phyloP scores from a whole-genome alignment of 2,888 invertebrate genomes.

The Folsomia candida region DNA sequence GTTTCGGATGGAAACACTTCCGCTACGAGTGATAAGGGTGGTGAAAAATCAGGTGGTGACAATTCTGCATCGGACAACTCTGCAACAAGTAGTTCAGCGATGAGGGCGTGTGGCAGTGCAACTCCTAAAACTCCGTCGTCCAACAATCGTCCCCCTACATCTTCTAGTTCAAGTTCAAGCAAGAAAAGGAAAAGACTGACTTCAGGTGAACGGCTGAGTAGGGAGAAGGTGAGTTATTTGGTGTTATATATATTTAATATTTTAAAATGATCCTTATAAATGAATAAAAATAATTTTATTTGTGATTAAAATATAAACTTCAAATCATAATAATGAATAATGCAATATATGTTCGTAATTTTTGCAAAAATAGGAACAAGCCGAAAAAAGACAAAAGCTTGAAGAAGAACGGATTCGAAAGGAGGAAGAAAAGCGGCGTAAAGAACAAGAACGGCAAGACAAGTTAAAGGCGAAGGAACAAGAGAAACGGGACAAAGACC shows the following conservation, averaged over 20 bases:
- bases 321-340: background rate
- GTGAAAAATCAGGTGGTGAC: too few relatives aligned
- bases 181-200: conserved; percentile 46
- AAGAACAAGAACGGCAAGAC: conserved; percentile 58
- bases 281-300: too few relatives aligned
- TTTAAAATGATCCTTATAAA: background rate
- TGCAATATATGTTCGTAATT: background rate
- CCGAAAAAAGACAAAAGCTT: conserved; percentile 41
- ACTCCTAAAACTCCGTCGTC: conserved; percentile 30
- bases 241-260: too few relatives aligned
- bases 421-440: conserved; percentile 61
- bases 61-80: too few relatives aligned
- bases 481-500: conserved; percentile 57
- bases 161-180: conserved; percentile 18
- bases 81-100: background rate
- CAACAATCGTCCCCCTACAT: too few relatives aligned
- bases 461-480: conserved; percentile 62
- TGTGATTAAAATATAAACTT: too few relatives aligned
- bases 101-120: conserved; percentile 19
- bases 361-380: conserved; percentile 37
- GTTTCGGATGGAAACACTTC: too few relatives aligned
- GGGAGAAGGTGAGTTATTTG: conserved; percentile 40
- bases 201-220: conserved; percentile 32
- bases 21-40: too few relatives aligned
- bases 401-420: conserved; percentile 57